Percentiles rank a stretch among this genome's conserved stretches.
Evolutionary conservation across 1,140 invertebrate species (phyloP).

Genomic region (Drosophila sucinea): DNA sequence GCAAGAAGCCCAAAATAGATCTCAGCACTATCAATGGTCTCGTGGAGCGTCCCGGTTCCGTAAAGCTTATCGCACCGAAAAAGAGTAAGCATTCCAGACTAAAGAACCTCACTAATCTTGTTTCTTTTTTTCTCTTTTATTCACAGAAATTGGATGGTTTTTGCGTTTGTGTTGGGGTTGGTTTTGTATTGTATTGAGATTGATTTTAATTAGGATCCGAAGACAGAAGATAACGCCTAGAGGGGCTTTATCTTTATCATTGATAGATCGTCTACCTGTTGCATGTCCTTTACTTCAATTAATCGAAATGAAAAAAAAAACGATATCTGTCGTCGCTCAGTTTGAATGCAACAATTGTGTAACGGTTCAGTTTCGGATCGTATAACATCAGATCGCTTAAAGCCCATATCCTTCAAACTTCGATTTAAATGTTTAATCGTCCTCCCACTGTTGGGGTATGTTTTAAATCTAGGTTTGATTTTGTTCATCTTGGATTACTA

Average conservation of each 20-base stretch:
- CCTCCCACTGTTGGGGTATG: too few relatives aligned
- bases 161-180: conserved; percentile 54
- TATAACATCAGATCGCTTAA: too few relatives aligned
- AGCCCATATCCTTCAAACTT: too few relatives aligned
- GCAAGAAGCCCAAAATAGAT: conserved; percentile 89
- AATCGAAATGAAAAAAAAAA: too few relatives aligned
- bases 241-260: background rate
- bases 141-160: conserved; percentile 62
- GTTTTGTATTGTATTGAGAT: background rate
- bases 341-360: too few relatives aligned
- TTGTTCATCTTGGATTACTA: background rate
- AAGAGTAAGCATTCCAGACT: conserved; percentile 90
- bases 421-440: too few relatives aligned
- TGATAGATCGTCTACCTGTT: background rate
- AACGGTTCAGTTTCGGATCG: too few relatives aligned
- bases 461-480: too few relatives aligned
- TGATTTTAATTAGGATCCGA: background rate
- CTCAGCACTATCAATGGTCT: conserved; percentile 78
- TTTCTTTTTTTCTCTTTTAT: conserved; percentile 81
- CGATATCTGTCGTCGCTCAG: too few relatives aligned
- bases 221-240: background rate
- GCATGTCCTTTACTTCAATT: background rate
- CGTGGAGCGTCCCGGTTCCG: conserved; percentile 89
- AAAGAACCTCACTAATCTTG: conserved; percentile 57
- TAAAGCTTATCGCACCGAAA: conserved; percentile 93